Evolutionary conservation across 2,113 vertebrate species (phyloP).

Genomic region (Cygnus atratus): DNA sequence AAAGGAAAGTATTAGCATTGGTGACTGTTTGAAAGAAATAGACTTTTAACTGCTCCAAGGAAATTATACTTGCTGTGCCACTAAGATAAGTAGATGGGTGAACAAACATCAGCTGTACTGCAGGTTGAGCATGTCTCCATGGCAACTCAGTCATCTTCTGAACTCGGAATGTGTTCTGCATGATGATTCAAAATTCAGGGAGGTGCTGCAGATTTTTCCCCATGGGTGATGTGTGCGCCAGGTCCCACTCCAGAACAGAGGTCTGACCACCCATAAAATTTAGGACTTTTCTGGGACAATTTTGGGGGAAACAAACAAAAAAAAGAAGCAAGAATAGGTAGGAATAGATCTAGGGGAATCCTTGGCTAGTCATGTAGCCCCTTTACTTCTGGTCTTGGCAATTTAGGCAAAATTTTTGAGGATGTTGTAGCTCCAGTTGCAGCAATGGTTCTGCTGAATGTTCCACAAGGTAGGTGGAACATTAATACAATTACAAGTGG

Average conservation of each 20-base stretch:
- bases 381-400: not conserved
- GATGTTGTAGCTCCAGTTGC: not conserved
- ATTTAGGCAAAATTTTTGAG: not conserved
- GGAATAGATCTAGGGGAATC: not conserved
- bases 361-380: not conserved
- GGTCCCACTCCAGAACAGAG: not conserved
- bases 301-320: not conserved
- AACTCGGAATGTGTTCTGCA: not conserved
- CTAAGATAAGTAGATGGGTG: conserved; percentile 24
- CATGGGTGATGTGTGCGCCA: not conserved
- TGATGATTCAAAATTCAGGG: not conserved
- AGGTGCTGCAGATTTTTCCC: not conserved
- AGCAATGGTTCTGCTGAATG: not conserved
- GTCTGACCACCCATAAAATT: not conserved
- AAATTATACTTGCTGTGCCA: not conserved
- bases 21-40: not conserved
- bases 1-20: not conserved
- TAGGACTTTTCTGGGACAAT: not conserved
- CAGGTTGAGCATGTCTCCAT: conserved; percentile 43
- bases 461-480: not conserved
- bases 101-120: not conserved
- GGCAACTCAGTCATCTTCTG: conserved; percentile 41
- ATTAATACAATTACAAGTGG: not conserved
- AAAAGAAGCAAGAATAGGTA: not conserved
- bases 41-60: not conserved